These are phyloP conservation scores for Ichneumoninae sp. DNA, from an alignment of 2,888 invertebrate genomes.

Conservation along the genomic window DNA sequence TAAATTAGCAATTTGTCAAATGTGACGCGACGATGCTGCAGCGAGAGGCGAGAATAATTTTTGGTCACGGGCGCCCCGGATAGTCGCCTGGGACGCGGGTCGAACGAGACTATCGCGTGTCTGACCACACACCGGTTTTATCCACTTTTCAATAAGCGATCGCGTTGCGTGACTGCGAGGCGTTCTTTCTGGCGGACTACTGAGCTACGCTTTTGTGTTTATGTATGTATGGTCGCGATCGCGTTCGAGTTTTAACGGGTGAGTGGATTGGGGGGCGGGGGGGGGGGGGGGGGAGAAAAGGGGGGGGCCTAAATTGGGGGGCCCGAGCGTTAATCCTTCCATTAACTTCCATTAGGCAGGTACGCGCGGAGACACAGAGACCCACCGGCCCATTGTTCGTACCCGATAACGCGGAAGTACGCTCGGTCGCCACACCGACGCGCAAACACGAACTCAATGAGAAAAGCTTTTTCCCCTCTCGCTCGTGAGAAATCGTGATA, in stretches of 20 bases:
- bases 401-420: constrained; percentile 37
- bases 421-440: neutral
- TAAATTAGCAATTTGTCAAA: no score
- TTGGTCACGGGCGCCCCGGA: neutral
- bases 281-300: neutral
- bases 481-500: constrained; percentile 40
- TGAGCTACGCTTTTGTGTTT: neutral
- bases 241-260: constrained; percentile 25
- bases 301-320: neutral
- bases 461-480: constrained; percentile 18
- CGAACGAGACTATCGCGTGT: constrained; percentile 44
- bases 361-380: neutral
- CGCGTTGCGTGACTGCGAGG: constrained; percentile 39
- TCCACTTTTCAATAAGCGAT: constrained; percentile 58
- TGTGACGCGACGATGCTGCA: no score
- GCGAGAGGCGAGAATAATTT: neutral
- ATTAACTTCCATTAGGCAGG: constrained; percentile 51
- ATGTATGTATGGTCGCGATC: constrained; percentile 1
- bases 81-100: neutral
- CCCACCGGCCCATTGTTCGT: constrained; percentile 7
- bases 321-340: constrained; percentile 44
- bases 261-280: neutral
- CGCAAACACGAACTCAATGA: neutral
- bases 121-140: constrained; percentile 27
- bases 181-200: neutral